These are phyloP conservation scores for Tupaia tana DNA, from an alignment of 2,113 vertebrate species.

Conservation along the genomic window DNA sequence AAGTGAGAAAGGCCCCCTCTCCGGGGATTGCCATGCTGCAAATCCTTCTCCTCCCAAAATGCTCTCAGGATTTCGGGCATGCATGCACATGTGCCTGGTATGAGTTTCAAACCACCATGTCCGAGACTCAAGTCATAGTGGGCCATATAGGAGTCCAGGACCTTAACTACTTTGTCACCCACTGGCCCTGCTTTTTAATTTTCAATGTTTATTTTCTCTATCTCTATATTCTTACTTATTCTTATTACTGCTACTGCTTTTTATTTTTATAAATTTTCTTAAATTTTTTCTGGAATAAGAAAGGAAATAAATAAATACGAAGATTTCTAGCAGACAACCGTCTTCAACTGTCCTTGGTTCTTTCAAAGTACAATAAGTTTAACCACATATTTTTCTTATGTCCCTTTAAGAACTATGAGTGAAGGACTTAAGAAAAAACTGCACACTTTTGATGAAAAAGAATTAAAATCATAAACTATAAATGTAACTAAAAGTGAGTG, in stretches of 20 bases:
- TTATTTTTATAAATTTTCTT: slow-evolving; percentile 32
- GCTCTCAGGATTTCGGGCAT: too few species aligned
- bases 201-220: not conserved
- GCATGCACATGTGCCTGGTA: too few species aligned
- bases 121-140: too few species aligned
- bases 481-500: not conserved
- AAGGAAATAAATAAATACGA: slow-evolving; percentile 4
- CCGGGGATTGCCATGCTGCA: too few species aligned
- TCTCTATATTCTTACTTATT: not conserved
- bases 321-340: not conserved
- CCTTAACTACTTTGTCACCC: too few species aligned
- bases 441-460: slow-evolving; percentile 31
- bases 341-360: not conserved
- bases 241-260: not conserved
- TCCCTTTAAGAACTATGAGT: not conserved
- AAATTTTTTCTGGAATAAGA: slow-evolving; percentile 1
- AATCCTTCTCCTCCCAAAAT: too few species aligned
- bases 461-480: slow-evolving; percentile 23
- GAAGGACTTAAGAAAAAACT: not conserved
- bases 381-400: slow-evolving; percentile 1
- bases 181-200: not conserved
- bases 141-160: too few species aligned
- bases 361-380: slow-evolving; percentile 17
- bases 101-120: too few species aligned
- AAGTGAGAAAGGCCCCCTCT: too few species aligned